Evolutionary conservation across 2,888 invertebrate species (phyloP), one percentile per base, ranked within the genome.

Genomic region (Euproctis similis): DNA sequence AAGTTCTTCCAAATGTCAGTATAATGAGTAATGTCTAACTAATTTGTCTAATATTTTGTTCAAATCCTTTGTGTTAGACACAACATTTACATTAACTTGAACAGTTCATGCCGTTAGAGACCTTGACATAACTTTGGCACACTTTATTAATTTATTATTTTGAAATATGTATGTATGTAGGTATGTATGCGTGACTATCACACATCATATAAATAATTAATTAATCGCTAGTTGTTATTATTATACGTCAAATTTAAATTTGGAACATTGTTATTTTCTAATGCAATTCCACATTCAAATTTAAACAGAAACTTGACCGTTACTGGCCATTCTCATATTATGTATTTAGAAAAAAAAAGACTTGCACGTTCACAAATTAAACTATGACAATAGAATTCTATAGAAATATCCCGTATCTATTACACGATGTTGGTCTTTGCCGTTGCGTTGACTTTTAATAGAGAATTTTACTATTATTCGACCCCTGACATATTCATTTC

Each of bases 351-450:
- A 28, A 34, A 43, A 32, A 23, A 30, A 16, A 4, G 14, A 14
- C 12, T n/a, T n/a, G 38, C 29, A 39, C 43, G 44, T 49, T 39
- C 39, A 55, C 52, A 57, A 58, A 60, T 60, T 62, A 59, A 44
- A 38, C 39, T 46, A 51, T 28, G 26, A 54, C 50, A 50, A 44
- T 36, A 30, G 35, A 23, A 26, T n/a, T n/a, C n/a, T n/a, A n/a
- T n/a, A n/a, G 8, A 36, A 41, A 39, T 26, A 22, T 33, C 16
- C 20, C 35, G 24, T 47, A 45, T 44, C 41, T 29, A 42, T 42
- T 28, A 28, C 39, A 46, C 30, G 27, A n/a, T 31, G 35, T 27
- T 34, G 26, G 30, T 28, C 22, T 14, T 9, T 30, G 28, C 39
- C 37, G 35, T 21, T 19, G 19, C 8, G 19, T 44, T 46, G 47